A percentile compares a stretch with the other conserved stretches of the same genome.
phyloP scores from a whole-genome alignment of 1,140 invertebrate genomes.

The Drosophila seguyi region DNA sequence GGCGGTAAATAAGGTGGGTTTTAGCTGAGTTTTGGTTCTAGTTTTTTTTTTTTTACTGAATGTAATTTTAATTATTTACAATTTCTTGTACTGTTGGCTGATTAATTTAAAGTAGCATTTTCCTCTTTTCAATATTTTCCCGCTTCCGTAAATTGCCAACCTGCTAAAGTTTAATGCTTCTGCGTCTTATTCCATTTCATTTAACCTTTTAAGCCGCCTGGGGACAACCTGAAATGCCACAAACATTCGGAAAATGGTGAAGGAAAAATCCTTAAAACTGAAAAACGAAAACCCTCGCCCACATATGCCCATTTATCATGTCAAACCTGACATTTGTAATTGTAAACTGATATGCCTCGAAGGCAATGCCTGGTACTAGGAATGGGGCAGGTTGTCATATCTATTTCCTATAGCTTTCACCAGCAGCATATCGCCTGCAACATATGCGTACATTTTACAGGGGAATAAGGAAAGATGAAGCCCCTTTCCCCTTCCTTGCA shows the following conservation, averaged over 20 bases:
- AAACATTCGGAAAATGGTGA: conserved; percentile 39
- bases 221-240: conserved; percentile 51
- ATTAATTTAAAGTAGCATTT: neutral
- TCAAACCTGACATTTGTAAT: conserved; percentile 82
- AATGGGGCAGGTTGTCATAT: conserved; percentile 27
- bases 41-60: neutral
- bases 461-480: conserved; percentile 3
- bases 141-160: neutral
- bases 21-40: neutral
- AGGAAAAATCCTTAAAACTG: conserved; percentile 47
- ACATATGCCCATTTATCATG: conserved; percentile 83
- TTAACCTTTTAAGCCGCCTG: conserved; percentile 55
- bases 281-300: conserved; percentile 47
- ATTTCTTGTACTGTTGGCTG: neutral
- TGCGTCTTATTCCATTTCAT: conserved; percentile 31
- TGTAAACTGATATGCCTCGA: conserved; percentile 79
- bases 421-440: conserved; percentile 33
- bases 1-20: neutral
- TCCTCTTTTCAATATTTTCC: neutral
- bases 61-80: neutral
- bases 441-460: conserved; percentile 73
- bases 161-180: conserved; percentile 6
- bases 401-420: conserved; percentile 43
- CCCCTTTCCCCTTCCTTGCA: neutral
- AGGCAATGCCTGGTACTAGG: conserved; percentile 29